Percentiles rank a stretch among this genome's conserved stretches.
These are phyloP conservation scores for Parthenolecanium corni DNA, from an alignment of 2,888 invertebrate species.

Conservation along the genomic window DNA sequence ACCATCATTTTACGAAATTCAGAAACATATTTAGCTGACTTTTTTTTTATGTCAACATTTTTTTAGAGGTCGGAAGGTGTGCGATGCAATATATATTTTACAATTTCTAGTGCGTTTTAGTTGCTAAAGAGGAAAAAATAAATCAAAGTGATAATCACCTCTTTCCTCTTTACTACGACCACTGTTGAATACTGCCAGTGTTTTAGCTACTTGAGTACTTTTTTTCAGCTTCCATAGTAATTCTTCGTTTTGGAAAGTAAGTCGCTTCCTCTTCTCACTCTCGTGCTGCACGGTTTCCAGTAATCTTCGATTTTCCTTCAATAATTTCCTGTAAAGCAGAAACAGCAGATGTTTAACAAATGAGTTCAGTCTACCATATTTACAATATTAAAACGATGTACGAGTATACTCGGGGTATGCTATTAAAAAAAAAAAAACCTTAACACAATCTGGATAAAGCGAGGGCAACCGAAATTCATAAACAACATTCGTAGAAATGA, in stretches of 20 bases:
- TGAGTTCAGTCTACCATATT: background rate
- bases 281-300: conserved; percentile 63
- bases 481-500: no score
- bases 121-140: no score
- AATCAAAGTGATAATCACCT: no score
- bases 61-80: no score
- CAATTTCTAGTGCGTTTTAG: no score
- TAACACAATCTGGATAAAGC: no score
- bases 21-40: no score
- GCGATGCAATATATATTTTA: no score
- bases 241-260: conserved; percentile 76
- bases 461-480: no score
- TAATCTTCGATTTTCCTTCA: conserved; percentile 59
- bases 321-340: conserved; percentile 45
- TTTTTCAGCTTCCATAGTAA: conserved; percentile 75
- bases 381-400: background rate
- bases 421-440: no score
- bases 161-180: conserved; percentile 14
- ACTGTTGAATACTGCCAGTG: conserved; percentile 34
- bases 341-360: background rate
- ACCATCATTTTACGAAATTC: no score
- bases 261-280: conserved; percentile 61
- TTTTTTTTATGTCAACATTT: no score
- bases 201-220: conserved; percentile 57
- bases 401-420: background rate